A percentile compares a stretch with the other conserved stretches of the same genome.
phyloP scores from a whole-genome alignment of 2,888 invertebrate species.

The Timema cristinae region DNA sequence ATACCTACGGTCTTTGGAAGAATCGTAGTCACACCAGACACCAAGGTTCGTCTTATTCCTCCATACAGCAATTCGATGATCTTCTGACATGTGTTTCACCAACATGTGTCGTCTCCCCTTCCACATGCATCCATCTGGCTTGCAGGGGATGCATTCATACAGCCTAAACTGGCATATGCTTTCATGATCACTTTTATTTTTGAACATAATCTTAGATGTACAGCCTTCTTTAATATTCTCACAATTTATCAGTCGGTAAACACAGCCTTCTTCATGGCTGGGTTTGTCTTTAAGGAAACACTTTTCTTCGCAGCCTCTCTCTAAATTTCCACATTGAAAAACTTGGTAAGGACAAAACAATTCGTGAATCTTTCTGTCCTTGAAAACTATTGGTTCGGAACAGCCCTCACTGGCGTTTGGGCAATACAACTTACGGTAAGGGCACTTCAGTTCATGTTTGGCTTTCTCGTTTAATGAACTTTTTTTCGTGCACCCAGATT shows the following conservation, averaged over 20 bases:
- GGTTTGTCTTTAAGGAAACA: neutral
- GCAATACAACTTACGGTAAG: conserved; percentile 2
- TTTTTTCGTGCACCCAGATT: neutral
- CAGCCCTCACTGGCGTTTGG: neutral
- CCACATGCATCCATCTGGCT: conserved; percentile 10
- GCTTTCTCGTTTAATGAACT: neutral
- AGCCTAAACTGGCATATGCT: neutral
- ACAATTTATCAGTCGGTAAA: neutral
- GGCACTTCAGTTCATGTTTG: neutral
- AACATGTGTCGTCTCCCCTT: neutral
- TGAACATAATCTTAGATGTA: neutral
- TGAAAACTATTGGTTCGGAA: neutral
- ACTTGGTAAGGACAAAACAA: neutral
- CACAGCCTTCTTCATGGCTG: neutral
- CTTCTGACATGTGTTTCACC: conserved; percentile 11
- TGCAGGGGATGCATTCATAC: conserved; percentile 6
- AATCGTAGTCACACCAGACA: conserved; percentile 14
- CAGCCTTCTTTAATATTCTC: conserved; percentile 1
- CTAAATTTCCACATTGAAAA: neutral
- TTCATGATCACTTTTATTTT: neutral
- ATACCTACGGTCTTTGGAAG: conserved; percentile 9
- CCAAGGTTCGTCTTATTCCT: conserved; percentile 9
- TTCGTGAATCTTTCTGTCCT: neutral
- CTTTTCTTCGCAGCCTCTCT: neutral
- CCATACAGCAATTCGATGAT: conserved; percentile 12